Evolutionary conservation across 37 sponge, comb jelly and placozoan genomes (phyloP).

Genomic region (Ephydatia muelleri): DNA sequence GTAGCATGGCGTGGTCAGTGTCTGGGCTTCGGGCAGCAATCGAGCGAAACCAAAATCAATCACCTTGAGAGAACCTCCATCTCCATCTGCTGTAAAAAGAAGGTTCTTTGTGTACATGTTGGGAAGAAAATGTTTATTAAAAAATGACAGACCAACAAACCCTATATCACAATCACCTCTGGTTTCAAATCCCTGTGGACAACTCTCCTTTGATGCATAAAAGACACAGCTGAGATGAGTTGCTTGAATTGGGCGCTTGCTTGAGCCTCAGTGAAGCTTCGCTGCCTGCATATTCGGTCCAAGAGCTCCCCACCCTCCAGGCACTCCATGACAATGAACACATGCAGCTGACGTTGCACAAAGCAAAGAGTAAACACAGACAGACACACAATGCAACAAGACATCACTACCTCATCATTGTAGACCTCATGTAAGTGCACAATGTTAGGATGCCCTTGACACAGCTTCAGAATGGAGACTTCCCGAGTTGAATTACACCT

Average conservation of each 20-base stretch:
- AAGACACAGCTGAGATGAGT: constrained; percentile 83
- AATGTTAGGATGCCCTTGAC: constrained; percentile 93
- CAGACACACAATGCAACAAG: background rate
- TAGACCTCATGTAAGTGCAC: constrained; percentile 80
- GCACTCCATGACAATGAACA: constrained; percentile 93
- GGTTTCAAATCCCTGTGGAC: constrained; percentile 97
- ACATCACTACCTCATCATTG: constrained; percentile 66
- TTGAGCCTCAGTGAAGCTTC: constrained; percentile 83
- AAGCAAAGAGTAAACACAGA: background rate
- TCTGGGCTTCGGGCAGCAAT: constrained; percentile 48
- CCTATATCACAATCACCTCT: constrained; percentile 50
- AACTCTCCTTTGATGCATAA: constrained; percentile 85
- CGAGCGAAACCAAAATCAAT: constrained; percentile 97
- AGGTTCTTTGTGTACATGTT: constrained; percentile 65
- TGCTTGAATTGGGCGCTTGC: constrained; percentile 85
- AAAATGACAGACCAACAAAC: background rate
- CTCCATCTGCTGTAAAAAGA: constrained; percentile 52
- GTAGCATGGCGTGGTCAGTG: constrained; percentile 93
- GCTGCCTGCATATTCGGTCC: constrained; percentile 67
- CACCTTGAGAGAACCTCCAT: constrained; percentile 67
- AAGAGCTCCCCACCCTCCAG: constrained; percentile 90
- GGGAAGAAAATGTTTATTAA: background rate
- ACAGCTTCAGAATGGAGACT: constrained; percentile 73
- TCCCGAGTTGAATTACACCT: constrained; percentile 74
- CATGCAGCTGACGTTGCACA: constrained; percentile 65